Conservation (phyloP, 2,113 vertebrate genomes). For the Oryzias melastigma region DNA sequence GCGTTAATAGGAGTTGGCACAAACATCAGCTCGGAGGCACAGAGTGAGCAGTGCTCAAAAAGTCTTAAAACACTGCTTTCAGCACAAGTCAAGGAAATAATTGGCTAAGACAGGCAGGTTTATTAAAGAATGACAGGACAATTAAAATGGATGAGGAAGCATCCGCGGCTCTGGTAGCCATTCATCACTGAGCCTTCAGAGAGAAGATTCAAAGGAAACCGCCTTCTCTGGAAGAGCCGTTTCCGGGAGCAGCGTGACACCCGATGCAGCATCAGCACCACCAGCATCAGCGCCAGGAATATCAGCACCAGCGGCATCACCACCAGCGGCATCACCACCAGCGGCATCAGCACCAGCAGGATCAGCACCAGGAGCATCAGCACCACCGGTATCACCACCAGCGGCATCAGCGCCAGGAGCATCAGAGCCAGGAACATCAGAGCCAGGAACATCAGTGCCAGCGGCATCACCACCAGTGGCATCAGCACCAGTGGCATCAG, state of each 20-base stretch:
- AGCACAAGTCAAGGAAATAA: slow-evolving; percentile 35
- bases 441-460: too few species aligned
- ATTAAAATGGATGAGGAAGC: slow-evolving; percentile 44
- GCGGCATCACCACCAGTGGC: too few species aligned
- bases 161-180: slow-evolving; percentile 3
- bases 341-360: too few species aligned
- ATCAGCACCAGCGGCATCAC: too few species aligned
- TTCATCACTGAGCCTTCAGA: slow-evolving; percentile 22
- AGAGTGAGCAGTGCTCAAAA: slow-evolving; percentile 8
- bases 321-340: too few species aligned
- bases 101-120: slow-evolving; percentile 31
- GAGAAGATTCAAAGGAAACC: slow-evolving; percentile 25
- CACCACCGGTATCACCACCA: too few species aligned
- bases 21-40: slow-evolving; percentile 16
- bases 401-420: too few species aligned
- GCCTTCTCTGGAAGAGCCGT: slow-evolving; percentile 21
- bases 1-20: slow-evolving; percentile 12
- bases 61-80: slow-evolving; percentile 16
- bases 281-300: background rate
- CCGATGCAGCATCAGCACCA: slow-evolving; percentile 13
- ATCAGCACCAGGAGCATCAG: too few species aligned
- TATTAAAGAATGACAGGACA: slow-evolving; percentile 32
- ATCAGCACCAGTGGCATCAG: too few species aligned
- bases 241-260: slow-evolving; percentile 25
- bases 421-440: too few species aligned